Evolutionary conservation across 2,797 vertebrate genomes (phyloP).

Genomic region (Valencia hispanica): DNA sequence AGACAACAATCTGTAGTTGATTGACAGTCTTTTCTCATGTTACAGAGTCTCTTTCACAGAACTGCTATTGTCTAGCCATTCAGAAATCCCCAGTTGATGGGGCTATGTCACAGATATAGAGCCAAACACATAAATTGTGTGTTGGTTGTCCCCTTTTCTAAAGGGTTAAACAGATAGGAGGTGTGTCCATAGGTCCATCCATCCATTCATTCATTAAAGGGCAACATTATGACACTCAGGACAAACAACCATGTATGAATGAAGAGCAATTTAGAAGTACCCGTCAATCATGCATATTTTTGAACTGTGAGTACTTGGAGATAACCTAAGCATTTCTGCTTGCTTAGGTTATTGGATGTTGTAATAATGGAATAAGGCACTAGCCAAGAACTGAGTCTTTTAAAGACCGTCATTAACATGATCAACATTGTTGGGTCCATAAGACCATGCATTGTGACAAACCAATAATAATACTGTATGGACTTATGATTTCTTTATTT

Average conservation of each 20-base stretch:
- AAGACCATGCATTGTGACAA: slow-evolving; percentile 50
- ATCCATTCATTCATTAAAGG: not conserved
- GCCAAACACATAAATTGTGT: not conserved
- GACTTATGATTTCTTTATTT: slow-evolving; percentile 38
- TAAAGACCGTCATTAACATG: slow-evolving; percentile 48
- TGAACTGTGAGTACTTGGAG: not conserved
- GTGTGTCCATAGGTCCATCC: not conserved
- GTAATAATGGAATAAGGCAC: slow-evolving; percentile 61
- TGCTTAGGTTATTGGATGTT: not conserved
- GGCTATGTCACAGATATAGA: not conserved
- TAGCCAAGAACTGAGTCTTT: slow-evolving; percentile 70
- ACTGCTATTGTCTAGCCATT: not conserved
- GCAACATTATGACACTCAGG: not conserved
- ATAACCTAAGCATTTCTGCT: not conserved
- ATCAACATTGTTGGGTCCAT: slow-evolving; percentile 52
- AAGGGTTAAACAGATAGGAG: not conserved
- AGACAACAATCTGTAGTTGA: slow-evolving; percentile 44
- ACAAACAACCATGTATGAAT: not conserved
- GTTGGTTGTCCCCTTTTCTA: not conserved
- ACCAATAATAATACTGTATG: slow-evolving; percentile 35
- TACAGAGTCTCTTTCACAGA: slow-evolving; percentile 32
- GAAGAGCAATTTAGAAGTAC: too few species aligned
- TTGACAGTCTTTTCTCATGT: slow-evolving; percentile 41
- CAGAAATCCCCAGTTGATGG: not conserved
- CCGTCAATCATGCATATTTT: not conserved